These are phyloP conservation scores for Mionectes olivaceus DNA, from an alignment of 2,797 vertebrate genomes.

Conservation along the genomic window DNA sequence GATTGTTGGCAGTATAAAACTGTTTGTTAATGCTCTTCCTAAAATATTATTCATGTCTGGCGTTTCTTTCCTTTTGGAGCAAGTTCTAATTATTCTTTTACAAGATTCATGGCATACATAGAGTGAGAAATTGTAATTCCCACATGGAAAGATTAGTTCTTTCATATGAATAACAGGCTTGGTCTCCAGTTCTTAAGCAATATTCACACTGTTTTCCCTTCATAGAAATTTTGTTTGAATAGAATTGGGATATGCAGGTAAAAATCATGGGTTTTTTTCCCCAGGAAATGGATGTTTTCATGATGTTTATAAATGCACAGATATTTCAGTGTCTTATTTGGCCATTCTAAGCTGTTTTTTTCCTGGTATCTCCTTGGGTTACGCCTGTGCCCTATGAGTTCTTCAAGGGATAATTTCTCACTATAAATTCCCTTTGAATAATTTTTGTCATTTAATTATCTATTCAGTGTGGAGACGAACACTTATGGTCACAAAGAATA, in stretches of 20 bases:
- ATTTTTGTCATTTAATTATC: conserved; percentile 72
- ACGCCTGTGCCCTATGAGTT: not conserved
- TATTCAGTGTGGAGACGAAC: conserved; percentile 52
- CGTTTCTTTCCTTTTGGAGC: conserved; percentile 26
- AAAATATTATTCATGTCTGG: conserved; percentile 35
- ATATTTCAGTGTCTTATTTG: conserved; percentile 19
- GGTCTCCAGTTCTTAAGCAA: conserved; percentile 13
- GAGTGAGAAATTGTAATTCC: conserved; percentile 57
- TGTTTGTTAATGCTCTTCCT: conserved; percentile 46
- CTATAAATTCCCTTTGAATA: conserved; percentile 63
- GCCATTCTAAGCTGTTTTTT: not conserved
- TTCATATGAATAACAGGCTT: conserved; percentile 21
- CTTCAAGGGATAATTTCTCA: conserved; percentile 33
- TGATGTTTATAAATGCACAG: not conserved
- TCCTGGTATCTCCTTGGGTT: not conserved
- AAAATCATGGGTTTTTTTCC: not conserved
- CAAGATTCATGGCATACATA: conserved; percentile 12
- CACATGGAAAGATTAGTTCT: conserved; percentile 43
- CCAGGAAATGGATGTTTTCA: not conserved
- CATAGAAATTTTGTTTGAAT: not conserved
- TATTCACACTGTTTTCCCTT: conserved; percentile 1
- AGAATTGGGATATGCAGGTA: not conserved
- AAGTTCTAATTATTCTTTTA: conserved; percentile 65
- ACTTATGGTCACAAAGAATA: conserved; percentile 63
- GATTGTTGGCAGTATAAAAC: conserved; percentile 38